These are phyloP conservation scores for Magallana gigas DNA, from an alignment of 1,140 invertebrate species.

Conservation along the genomic window DNA sequence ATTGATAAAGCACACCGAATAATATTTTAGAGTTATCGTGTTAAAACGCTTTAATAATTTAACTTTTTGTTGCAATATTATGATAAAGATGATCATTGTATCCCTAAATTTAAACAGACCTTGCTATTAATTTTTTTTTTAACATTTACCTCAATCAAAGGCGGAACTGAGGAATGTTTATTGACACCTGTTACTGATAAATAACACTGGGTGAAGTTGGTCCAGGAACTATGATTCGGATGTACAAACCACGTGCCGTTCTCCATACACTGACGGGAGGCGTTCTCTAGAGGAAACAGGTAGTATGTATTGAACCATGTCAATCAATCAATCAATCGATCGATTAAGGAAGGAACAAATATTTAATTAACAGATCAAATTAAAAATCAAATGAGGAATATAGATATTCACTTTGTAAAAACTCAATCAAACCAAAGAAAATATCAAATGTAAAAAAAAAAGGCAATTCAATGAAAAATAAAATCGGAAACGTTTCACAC, in stretches of 20 bases:
- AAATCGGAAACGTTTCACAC: too few relatives aligned
- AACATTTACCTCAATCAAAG: constrained; percentile 12
- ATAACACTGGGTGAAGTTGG: constrained; percentile 68
- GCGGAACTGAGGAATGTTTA: neutral
- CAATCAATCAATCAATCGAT: neutral
- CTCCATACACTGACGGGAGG: constrained; percentile 62
- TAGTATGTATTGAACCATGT: neutral
- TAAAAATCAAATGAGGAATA: too few relatives aligned
- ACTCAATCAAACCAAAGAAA: neutral
- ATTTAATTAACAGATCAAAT: too few relatives aligned
- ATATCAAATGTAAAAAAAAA: neutral
- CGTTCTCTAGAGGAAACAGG: constrained; percentile 56
- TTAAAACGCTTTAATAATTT: too few relatives aligned
- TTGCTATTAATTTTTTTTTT: too few relatives aligned
- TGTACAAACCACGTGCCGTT: constrained; percentile 70
- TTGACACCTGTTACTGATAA: neutral
- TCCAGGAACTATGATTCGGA: constrained; percentile 66
- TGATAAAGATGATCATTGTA: too few relatives aligned
- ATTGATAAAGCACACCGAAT: neutral
- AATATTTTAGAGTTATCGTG: neutral
- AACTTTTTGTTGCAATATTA: too few relatives aligned
- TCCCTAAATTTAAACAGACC: too few relatives aligned
- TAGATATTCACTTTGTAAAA: too few relatives aligned
- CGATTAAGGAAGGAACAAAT: too few relatives aligned
- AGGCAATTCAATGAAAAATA: neutral